These are phyloP conservation scores for Cheilosia grossa DNA, from an alignment of 2,888 invertebrate genomes.

Conservation along the genomic window DNA sequence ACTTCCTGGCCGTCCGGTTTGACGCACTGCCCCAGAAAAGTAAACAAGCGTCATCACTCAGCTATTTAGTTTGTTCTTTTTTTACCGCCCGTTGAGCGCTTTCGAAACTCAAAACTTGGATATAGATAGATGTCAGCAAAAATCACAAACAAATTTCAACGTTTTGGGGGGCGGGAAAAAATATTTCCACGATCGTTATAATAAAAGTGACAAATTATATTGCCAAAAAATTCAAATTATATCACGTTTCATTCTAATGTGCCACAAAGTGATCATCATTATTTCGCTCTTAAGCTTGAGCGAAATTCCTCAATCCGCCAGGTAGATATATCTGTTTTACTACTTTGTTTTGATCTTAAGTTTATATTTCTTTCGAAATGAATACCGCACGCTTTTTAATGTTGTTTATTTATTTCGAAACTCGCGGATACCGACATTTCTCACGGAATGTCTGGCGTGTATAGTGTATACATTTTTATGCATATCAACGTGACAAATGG, in stretches of 20 bases:
- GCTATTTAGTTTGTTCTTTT: background rate
- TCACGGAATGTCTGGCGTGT: slow-evolving; percentile 17
- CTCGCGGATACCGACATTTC: background rate
- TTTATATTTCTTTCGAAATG: background rate
- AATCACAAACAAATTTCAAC: background rate
- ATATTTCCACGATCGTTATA: background rate
- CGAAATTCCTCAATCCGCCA: background rate
- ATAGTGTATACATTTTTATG: slow-evolving; percentile 8
- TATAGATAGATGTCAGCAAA: background rate
- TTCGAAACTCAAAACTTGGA: background rate
- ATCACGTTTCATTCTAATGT: slow-evolving; percentile 33
- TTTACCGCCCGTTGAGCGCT: background rate
- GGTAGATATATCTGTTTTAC: background rate
- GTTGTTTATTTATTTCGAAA: background rate
- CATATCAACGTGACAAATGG: slow-evolving; percentile 19
- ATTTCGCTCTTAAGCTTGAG: background rate
- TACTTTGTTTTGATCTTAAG: slow-evolving; percentile 33
- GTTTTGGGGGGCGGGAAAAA: background rate
- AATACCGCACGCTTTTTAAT: slow-evolving; percentile 19
- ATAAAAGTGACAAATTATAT: slow-evolving; percentile 10
- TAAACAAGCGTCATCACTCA: background rate
- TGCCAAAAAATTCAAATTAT: slow-evolving; percentile 16
- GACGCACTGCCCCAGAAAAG: background rate
- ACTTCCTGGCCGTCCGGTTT: too few relatives aligned
- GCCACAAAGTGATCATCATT: slow-evolving; percentile 11